Evolutionary conservation across 2,113 vertebrate species (phyloP), one percentile per base, ranked within the genome.

Genomic region (Tangachromis dhanisi): DNA sequence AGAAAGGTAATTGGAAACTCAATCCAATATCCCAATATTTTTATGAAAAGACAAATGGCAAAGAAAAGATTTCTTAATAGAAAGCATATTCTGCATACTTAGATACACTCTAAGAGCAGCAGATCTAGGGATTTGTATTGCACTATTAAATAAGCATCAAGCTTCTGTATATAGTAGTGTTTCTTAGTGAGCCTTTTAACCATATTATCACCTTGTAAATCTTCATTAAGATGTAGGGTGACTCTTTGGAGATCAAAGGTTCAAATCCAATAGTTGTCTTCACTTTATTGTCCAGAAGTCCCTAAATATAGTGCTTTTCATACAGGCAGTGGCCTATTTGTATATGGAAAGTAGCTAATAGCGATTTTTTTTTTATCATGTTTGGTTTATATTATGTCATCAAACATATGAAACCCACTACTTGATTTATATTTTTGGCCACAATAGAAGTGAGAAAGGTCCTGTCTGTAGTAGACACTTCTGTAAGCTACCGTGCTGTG

Each of bases 181-280:
- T 49, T 61, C 47, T 78, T 49, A 26, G 5, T 51, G 33, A 9
- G 33, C 73, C 89, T 86, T 76, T 91, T 84, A 86, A 84, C 76
- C 80, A 73, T 78, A 71, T 90, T 80, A 89, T 83, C 90, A 82
- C 86, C 59, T 19, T 83, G 85, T 90, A 88, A 89, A 92, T 73
- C 54, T 81, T 63, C 26, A 5, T 31, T 29, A 42, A 85, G 63
- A 78, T 83, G 82, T 19, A 83, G 45, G n/a, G 33, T 1, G 2
- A 84, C 51, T 14, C 81, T 82, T 5, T n/a, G 19, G 21, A 21
- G 21, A 82, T 79, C 12, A 85, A 51, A 59, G 33, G 16, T 66
- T 61, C 16, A 76, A 90, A 89, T 85, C 9, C 51, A 71, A 49
- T 6, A 85, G 31, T 59, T 26, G 40, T 71, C 55, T 53, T 90